Conservation (phyloP, 2,888 invertebrate genomes). For the Pyrgus malvae region DNA sequence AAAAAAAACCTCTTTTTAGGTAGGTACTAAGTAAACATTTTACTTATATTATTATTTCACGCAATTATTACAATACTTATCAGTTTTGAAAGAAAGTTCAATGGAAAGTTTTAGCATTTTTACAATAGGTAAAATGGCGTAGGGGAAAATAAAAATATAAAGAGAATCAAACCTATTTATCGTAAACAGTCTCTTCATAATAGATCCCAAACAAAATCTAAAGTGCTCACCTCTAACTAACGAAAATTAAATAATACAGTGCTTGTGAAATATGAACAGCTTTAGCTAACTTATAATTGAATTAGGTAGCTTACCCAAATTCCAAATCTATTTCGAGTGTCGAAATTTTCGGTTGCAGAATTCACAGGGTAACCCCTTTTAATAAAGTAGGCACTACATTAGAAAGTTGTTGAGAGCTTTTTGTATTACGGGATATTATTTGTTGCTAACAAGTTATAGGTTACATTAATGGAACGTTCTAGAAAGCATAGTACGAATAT, state of each 20-base stretch:
- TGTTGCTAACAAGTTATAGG: neutral
- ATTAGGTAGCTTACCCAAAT: constrained; percentile 15
- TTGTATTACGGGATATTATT: neutral
- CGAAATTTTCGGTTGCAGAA: constrained; percentile 6
- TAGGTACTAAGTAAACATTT: too few species aligned
- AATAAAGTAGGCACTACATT: constrained; percentile 1
- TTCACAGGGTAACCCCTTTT: constrained; percentile 3
- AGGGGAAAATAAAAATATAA: too few species aligned
- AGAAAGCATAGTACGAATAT: too few species aligned
- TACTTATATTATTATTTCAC: too few species aligned
- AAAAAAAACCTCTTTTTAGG: too few species aligned
- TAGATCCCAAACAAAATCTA: neutral
- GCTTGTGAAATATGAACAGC: constrained; percentile 11
- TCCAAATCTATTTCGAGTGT: constrained; percentile 21
- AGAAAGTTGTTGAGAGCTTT: constrained; percentile 8
- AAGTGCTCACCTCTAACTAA: constrained; percentile 3
- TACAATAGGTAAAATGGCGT: too few species aligned
- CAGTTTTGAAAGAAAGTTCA: too few species aligned
- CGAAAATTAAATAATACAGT: constrained; percentile 10
- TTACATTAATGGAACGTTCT: neutral
- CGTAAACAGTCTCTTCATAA: too few species aligned
- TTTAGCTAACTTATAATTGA: constrained; percentile 15
- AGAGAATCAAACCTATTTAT: too few species aligned
- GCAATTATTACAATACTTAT: too few species aligned
- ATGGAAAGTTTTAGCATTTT: too few species aligned